Conservation (phyloP, 1,140 invertebrate genomes). For the Aphaenogaster ashmeadi region DNA sequence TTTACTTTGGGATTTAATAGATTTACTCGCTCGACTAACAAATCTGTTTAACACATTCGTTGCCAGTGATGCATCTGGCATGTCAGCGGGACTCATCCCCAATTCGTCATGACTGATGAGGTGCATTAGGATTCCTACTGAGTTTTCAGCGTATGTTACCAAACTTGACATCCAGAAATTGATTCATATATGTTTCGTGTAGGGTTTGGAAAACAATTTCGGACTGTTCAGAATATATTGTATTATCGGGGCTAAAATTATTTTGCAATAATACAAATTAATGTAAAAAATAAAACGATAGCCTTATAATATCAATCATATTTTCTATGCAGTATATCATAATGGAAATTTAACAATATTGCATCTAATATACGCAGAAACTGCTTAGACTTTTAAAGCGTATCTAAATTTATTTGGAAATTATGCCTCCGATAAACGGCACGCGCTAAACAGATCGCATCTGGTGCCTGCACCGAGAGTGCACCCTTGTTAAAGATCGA, state of each 20-base stretch:
- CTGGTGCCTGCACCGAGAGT: conserved; percentile 61
- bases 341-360: not conserved
- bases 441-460: conserved; percentile 47
- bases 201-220: not conserved
- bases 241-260: not conserved
- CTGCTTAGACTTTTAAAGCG: not conserved
- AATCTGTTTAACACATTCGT: conserved; percentile 38
- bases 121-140: conserved; percentile 30
- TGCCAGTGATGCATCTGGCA: conserved; percentile 18
- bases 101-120: conserved; percentile 51
- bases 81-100: not conserved
- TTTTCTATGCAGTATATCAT: not conserved
- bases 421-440: conserved; percentile 30
- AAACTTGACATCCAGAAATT: not conserved
- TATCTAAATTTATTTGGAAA: conserved; percentile 70
- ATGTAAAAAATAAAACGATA: not conserved
- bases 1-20: conserved; percentile 7
- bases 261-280: conserved; percentile 10
- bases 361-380: not conserved
- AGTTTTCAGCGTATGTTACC: conserved; percentile 8
- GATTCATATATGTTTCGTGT: not conserved
- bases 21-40: conserved; percentile 40
- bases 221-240: not conserved
- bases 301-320: not conserved
- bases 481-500: conserved; percentile 67